Evolutionary conservation across 2,797 vertebrate genomes (phyloP).

Genomic region (Anguilla anguilla): DNA sequence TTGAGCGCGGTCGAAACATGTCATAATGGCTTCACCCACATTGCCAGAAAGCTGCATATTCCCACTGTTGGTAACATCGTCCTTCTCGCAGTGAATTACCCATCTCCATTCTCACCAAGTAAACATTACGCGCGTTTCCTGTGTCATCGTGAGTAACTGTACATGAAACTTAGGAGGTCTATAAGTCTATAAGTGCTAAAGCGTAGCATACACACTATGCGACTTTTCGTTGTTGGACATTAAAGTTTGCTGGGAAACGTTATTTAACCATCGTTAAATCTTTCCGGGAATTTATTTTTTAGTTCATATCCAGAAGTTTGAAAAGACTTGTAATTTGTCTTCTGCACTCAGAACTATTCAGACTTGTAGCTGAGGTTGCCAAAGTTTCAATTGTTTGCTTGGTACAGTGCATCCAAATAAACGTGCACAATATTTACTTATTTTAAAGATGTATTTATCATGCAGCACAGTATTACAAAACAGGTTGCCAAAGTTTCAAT

Average conservation of each 20-base stretch:
- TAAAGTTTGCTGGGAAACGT: background rate
- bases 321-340: background rate
- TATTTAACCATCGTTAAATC: background rate
- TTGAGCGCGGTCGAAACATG: background rate
- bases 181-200: background rate
- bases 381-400: background rate
- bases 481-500: background rate
- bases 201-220: background rate
- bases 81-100: background rate
- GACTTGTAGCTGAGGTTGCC: background rate
- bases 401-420: background rate
- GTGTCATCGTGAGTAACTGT: background rate
- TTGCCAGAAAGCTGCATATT: background rate
- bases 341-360: background rate
- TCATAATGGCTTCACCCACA: background rate
- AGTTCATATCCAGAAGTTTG: too few relatives aligned
- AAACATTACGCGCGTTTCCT: background rate
- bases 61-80: too few relatives aligned
- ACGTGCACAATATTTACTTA: background rate
- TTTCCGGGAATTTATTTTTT: background rate
- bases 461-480: background rate
- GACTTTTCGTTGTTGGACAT: background rate
- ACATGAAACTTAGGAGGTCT: background rate
- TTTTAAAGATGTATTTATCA: background rate
- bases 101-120: background rate